phyloP scores from a whole-genome alignment of 1,140 invertebrate genomes.

The Zaprionus ghesquierei region DNA sequence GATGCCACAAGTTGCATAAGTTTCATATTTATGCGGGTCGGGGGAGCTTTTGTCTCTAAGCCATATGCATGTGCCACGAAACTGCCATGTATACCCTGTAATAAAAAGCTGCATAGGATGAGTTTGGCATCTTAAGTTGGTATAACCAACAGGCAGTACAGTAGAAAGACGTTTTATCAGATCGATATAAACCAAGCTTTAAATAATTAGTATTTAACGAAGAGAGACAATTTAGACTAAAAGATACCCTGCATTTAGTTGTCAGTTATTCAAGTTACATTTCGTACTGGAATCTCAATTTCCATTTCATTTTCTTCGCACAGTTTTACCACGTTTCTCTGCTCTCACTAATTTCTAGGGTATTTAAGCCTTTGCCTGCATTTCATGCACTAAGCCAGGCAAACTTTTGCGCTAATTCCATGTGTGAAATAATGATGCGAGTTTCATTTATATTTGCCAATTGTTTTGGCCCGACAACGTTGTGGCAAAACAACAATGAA shows the following conservation, averaged over 20 bases:
- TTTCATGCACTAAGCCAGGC: not conserved
- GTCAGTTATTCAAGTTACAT: too few relatives aligned
- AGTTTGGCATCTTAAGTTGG: not conserved
- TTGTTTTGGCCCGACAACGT: too few relatives aligned
- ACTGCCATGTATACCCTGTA: not conserved
- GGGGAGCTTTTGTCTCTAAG: slow-evolving; percentile 2
- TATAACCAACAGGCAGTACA: too few relatives aligned
- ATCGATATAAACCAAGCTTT: not conserved
- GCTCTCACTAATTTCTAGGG: too few relatives aligned
- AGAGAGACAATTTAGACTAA: too few relatives aligned
- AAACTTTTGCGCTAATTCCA: slow-evolving; percentile 9
- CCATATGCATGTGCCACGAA: not conserved
- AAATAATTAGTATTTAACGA: not conserved
- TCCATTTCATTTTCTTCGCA: too few relatives aligned
- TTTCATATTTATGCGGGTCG: slow-evolving; percentile 10
- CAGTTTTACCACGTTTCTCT: too few relatives aligned
- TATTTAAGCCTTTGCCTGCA: not conserved
- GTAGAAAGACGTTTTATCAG: too few relatives aligned
- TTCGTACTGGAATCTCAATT: too few relatives aligned
- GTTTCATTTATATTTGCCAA: slow-evolving; percentile 1
- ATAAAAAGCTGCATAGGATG: not conserved
- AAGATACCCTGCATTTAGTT: too few relatives aligned
- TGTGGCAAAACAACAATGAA: too few relatives aligned
- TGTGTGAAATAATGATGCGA: slow-evolving; percentile 17
- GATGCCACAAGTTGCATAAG: not conserved